Evolutionary conservation across 2,888 invertebrate species (phyloP).

Genomic region (Agrilus cyanescens): DNA sequence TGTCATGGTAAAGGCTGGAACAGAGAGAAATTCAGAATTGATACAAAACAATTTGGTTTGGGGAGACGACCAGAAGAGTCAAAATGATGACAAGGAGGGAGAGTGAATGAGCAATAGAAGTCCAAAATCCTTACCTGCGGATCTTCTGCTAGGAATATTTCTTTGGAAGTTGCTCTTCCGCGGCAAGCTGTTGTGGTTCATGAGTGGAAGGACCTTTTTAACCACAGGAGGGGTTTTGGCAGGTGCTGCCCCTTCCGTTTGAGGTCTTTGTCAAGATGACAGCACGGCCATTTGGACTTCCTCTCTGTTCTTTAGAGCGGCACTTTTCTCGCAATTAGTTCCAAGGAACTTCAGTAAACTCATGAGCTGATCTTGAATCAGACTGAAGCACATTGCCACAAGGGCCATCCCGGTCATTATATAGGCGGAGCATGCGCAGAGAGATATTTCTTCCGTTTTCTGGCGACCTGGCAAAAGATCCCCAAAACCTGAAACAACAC

Average conservation of each 20-base stretch:
- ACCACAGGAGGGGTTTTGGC: slow-evolving; percentile 32
- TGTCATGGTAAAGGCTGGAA: slow-evolving; percentile 31
- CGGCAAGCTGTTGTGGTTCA: slow-evolving; percentile 41
- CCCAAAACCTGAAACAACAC: slow-evolving; percentile 46
- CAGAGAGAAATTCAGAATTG: neutral
- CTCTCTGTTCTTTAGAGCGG: slow-evolving; percentile 23
- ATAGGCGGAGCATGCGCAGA: slow-evolving; percentile 69
- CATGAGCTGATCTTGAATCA: slow-evolving; percentile 67
- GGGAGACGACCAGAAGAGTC: too few species aligned
- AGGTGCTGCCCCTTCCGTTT: slow-evolving; percentile 37
- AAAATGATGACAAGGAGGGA: too few species aligned
- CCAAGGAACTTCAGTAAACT: slow-evolving; percentile 42
- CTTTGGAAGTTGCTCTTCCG: slow-evolving; percentile 49
- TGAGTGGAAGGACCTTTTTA: slow-evolving; percentile 30
- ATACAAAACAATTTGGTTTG: too few species aligned
- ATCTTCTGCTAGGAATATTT: slow-evolving; percentile 52
- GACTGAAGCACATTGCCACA: slow-evolving; percentile 77
- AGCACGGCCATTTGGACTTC: slow-evolving; percentile 33
- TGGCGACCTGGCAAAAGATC: slow-evolving; percentile 59
- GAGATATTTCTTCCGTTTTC: slow-evolving; percentile 49
- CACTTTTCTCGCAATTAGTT: slow-evolving; percentile 16
- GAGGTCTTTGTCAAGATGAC: slow-evolving; percentile 42
- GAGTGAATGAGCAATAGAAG: too few species aligned
- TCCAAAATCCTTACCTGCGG: slow-evolving; percentile 30
- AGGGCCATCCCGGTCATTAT: slow-evolving; percentile 76